phyloP scores from a whole-genome alignment of 2,888 invertebrate species.

The Microchrysa polita region DNA sequence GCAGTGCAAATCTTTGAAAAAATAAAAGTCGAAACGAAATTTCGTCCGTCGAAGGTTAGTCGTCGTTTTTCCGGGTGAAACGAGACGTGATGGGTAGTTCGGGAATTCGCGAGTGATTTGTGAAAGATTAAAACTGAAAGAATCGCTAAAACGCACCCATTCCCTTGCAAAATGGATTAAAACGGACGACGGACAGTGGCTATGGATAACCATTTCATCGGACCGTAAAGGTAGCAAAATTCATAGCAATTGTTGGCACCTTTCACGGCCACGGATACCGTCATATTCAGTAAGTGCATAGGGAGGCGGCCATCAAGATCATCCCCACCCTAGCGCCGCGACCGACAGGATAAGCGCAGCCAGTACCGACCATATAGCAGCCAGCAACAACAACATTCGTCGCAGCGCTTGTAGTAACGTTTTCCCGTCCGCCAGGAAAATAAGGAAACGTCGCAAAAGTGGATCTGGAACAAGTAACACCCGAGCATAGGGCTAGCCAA shows the following conservation, averaged over 20 bases:
- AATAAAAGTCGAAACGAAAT: too few species aligned
- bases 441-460: constrained; percentile 36
- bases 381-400: too few species aligned
- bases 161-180: constrained; percentile 46
- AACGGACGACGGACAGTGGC: constrained; percentile 33
- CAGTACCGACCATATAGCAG: too few species aligned
- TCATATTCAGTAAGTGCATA: constrained; percentile 30
- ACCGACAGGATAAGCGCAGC: not conserved
- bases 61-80: not conserved
- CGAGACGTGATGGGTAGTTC: constrained; percentile 3
- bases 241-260: constrained; percentile 44
- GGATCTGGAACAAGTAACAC: constrained; percentile 41
- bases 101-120: constrained; percentile 27
- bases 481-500: constrained; percentile 49
- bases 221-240: constrained; percentile 49
- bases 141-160: not conserved
- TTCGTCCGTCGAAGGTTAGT: too few species aligned
- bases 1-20: constrained; percentile 7
- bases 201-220: constrained; percentile 34
- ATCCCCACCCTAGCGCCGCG: not conserved
- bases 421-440: not conserved
- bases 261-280: constrained; percentile 45
- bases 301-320: constrained; percentile 39
- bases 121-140: not conserved
- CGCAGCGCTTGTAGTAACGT: too few species aligned